Evolutionary conservation across 2,113 vertebrate species (phyloP), one percentile per base, ranked within the genome.

Genomic region (Sturnus vulgaris): DNA sequence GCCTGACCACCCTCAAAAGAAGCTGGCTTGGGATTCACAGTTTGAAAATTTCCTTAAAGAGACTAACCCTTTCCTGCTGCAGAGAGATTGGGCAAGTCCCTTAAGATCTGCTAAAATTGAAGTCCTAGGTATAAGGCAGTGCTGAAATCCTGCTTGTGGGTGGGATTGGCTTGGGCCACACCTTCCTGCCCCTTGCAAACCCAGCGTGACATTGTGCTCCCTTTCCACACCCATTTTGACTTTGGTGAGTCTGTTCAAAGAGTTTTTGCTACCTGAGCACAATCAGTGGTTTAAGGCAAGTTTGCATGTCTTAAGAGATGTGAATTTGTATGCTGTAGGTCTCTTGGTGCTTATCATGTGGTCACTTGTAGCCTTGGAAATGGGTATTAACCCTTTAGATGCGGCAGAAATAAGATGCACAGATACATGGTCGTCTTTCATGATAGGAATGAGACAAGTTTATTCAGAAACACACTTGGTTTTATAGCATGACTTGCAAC

Each of bases 271-370:
- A 0, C 40, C 59, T 1, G 3, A 39, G 33, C 24, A 35, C 21
- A 61, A 14, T 50, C 53, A 55, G 33, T 79, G 71, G 33, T 24
- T 68, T 44, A 60, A 35, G 24, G 33, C 39, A 33, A 28, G 25
- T 82, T 92, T 71, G 7, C 20, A 12, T 1, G 1, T 76, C 20
- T 33, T 76, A 2, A 53, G 19, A 69, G 35, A 6, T 0, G 0
- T 55, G 23, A 27, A 8, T 89, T 82, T 77, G 31, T 61, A 82
- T 71, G 50, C 55, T 11, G 1, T 12, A 28, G 3, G 30, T 90
- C 13, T 83, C 59, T 39, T 3, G 1, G 9, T 10, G 5, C 60
- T 66, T 46, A 15, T n/a, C 28, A 3, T 0, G 0, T 56, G n/a
- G 39, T 57, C 10, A 39, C 39, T 39, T 39, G 39, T 39, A 10